phyloP scores from a whole-genome alignment of 1,140 invertebrate species.

The Tetragnatha versicolor region DNA sequence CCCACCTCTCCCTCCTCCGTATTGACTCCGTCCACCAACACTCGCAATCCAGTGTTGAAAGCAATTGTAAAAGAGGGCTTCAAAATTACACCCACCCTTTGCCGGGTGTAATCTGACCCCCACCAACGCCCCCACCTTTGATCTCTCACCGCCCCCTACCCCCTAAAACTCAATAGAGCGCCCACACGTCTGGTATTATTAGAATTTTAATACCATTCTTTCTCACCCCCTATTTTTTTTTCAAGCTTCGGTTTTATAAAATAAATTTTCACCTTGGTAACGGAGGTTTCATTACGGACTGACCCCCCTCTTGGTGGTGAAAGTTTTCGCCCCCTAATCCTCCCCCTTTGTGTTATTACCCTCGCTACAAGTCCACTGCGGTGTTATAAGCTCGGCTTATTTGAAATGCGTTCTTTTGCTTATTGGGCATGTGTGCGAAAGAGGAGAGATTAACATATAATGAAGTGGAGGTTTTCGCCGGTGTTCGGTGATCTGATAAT shows the following conservation, averaged over 20 bases:
- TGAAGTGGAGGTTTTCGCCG: conserved; percentile 14
- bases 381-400: conserved; percentile 48
- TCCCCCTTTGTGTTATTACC: conserved; percentile 45
- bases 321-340: neutral
- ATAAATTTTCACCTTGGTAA: conserved; percentile 46
- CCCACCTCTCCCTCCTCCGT: neutral
- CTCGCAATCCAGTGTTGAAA: conserved; percentile 41
- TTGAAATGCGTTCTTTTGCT: conserved; percentile 47
- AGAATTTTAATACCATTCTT: conserved; percentile 51
- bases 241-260: conserved; percentile 38
- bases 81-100: conserved; percentile 53
- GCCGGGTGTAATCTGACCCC: conserved; percentile 48
- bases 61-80: conserved; percentile 52
- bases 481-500: conserved; percentile 35
- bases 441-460: conserved; percentile 48
- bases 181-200: conserved; percentile 34
- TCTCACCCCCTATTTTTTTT: conserved; percentile 8
- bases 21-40: conserved; percentile 31
- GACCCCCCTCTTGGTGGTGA: conserved; percentile 7
- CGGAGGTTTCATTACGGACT: conserved; percentile 12
- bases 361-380: conserved; percentile 33
- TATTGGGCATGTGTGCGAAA: conserved; percentile 5
- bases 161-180: conserved; percentile 27
- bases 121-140: conserved; percentile 44
- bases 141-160: conserved; percentile 27